Conservation (phyloP, 2,797 vertebrate species). For the Pangasius djambal region DNA sequence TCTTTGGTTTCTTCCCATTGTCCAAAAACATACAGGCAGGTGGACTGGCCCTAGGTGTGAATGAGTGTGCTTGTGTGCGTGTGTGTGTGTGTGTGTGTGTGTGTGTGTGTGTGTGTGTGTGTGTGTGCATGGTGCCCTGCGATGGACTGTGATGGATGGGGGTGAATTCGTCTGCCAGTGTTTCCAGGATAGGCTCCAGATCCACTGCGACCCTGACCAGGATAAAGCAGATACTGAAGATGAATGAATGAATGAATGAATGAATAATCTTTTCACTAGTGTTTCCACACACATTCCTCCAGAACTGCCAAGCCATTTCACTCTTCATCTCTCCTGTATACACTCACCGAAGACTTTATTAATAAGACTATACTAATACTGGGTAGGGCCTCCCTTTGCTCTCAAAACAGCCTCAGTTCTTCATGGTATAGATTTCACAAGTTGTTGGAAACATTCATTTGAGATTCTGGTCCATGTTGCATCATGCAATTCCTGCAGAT, state of each 20-base stretch:
- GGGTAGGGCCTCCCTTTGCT: not conserved
- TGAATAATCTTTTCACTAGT: not conserved
- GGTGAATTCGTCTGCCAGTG: not conserved
- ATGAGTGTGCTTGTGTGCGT: not conserved
- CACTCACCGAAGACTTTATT: not conserved
- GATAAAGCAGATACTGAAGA: not conserved
- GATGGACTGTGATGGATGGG: not conserved
- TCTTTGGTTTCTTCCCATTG: not conserved
- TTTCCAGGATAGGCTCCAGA: not conserved
- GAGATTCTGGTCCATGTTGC: not conserved
- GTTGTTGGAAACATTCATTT: too few species aligned
- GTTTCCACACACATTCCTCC: not conserved
- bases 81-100: too few species aligned
- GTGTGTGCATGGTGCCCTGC: not conserved
- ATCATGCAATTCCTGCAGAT: not conserved
- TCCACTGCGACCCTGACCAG: not conserved
- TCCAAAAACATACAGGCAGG: not conserved
- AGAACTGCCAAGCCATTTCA: not conserved
- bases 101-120: too few species aligned
- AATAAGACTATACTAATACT: not conserved
- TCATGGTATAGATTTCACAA: not conserved
- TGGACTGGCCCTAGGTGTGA: too few species aligned
- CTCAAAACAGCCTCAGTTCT: not conserved
- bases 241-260: not conserved
- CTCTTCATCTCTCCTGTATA: too few species aligned